A percentile compares a stretch with the other conserved stretches of the same genome.
phyloP scores from a whole-genome alignment of 1,140 invertebrate genomes.

The Cotesia glomerata region DNA sequence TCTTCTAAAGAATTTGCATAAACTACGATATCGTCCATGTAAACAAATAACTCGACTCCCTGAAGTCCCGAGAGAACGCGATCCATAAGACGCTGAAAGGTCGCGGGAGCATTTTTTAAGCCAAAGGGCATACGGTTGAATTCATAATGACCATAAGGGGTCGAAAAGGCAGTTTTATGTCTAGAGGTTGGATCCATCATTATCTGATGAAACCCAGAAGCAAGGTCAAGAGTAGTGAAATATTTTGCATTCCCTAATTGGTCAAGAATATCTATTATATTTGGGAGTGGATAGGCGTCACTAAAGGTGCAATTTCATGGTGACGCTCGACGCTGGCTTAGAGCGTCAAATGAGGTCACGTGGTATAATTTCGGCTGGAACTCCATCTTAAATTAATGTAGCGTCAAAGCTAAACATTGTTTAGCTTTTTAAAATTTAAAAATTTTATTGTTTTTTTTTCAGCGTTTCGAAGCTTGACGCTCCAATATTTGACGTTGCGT shows the following conservation, averaged over 20 bases:
- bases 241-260: not conserved
- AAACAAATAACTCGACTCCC: not conserved
- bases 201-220: not conserved
- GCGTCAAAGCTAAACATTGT: too few relatives aligned
- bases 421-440: too few relatives aligned
- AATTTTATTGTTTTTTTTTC: too few relatives aligned
- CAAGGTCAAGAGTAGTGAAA: not conserved
- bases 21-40: constrained; percentile 11
- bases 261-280: not conserved
- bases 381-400: too few relatives aligned
- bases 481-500: too few relatives aligned
- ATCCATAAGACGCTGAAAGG: constrained; percentile 5
- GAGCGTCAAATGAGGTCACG: too few relatives aligned
- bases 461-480: too few relatives aligned
- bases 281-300: not conserved
- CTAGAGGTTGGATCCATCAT: not conserved
- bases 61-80: not conserved
- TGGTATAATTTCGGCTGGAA: too few relatives aligned
- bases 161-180: not conserved
- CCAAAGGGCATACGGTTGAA: not conserved
- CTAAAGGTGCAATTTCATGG: too few relatives aligned
- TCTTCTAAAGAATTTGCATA: not conserved
- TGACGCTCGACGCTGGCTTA: too few relatives aligned
- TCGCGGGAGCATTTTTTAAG: constrained; percentile 2
- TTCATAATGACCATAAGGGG: not conserved